Percentiles rank a stretch among this genome's conserved stretches.
Evolutionary conservation across 2,888 invertebrate genomes (phyloP).

Genomic region (Argynnis bischoffii): DNA sequence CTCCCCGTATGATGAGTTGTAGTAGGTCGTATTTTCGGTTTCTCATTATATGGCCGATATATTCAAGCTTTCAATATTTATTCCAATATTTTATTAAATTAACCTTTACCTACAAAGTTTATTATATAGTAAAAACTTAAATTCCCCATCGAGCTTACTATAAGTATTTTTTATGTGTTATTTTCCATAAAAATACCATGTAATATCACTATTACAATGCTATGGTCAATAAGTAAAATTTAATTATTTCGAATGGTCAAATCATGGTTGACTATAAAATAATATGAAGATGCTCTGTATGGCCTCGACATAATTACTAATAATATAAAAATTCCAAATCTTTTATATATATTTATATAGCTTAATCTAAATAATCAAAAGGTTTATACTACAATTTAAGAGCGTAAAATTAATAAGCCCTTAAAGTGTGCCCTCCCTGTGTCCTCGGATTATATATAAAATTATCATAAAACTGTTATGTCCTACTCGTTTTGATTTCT

Average conservation of each 20-base stretch:
- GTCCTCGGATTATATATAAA: neutral
- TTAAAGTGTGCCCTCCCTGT: neutral
- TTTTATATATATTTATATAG: neutral
- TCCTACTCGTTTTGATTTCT: conserved; percentile 6
- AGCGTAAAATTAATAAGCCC: conserved; percentile 8
- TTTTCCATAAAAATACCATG: too few species aligned
- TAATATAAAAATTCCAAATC: neutral
- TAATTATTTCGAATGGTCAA: conserved; percentile 11
- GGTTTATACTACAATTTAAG: conserved; percentile 4
- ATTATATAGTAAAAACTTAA: too few species aligned
- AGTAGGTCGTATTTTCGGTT: too few species aligned
- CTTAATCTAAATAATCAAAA: conserved; percentile 18
- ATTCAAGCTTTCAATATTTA: too few species aligned
- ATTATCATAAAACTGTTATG: neutral
- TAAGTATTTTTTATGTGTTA: too few species aligned
- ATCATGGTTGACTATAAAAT: conserved; percentile 6
- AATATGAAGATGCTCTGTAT: conserved; percentile 11
- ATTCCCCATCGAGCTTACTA: too few species aligned
- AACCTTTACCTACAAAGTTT: too few species aligned
- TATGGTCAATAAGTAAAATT: neutral
- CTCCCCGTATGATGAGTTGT: too few species aligned
- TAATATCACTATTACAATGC: neutral
- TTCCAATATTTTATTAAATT: too few species aligned
- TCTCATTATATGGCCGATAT: too few species aligned
- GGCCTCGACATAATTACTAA: conserved; percentile 6